Conservation (phyloP, 1,140 invertebrate species). For the Papilio glaucus region DNA sequence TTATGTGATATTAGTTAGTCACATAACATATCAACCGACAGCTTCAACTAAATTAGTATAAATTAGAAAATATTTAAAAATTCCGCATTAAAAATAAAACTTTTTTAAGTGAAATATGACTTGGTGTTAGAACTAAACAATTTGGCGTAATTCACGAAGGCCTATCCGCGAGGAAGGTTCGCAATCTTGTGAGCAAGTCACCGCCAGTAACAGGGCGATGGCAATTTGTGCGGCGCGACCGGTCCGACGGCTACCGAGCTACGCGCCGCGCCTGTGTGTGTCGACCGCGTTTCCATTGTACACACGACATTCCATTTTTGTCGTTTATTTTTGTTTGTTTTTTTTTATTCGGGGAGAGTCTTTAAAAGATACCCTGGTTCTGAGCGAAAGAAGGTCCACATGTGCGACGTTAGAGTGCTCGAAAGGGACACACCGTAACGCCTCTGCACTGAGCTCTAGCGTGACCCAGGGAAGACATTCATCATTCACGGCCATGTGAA, state of each 20-base stretch:
- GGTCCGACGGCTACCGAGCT: conserved; percentile 54
- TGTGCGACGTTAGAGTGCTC: too few relatives aligned
- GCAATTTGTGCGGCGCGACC: conserved; percentile 31
- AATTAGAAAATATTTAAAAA: background rate
- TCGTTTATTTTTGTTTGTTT: conserved; percentile 1
- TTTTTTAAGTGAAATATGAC: too few relatives aligned
- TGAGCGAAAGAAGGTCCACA: too few relatives aligned
- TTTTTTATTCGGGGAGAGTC: background rate
- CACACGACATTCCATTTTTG: conserved; percentile 23
- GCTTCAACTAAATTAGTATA: too few relatives aligned
- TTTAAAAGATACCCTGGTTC: too few relatives aligned
- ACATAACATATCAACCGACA: too few relatives aligned
- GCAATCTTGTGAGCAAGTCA: conserved; percentile 7
- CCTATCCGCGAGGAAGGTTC: background rate
- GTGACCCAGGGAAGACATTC: too few relatives aligned
- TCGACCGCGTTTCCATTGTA: conserved; percentile 35
- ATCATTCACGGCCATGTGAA: too few relatives aligned
- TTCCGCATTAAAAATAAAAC: background rate
- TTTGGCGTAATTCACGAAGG: background rate
- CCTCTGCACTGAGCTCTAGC: too few relatives aligned
- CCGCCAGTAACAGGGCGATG: conserved; percentile 2
- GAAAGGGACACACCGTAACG: too few relatives aligned
- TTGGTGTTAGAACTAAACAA: background rate
- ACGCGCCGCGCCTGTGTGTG: conserved; percentile 45
- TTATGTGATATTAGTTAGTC: too few relatives aligned